A percentile compares a stretch with the other conserved stretches of the same genome.
Conservation (phyloP, 2,888 invertebrate species). For the Pomacea canaliculata region DNA sequence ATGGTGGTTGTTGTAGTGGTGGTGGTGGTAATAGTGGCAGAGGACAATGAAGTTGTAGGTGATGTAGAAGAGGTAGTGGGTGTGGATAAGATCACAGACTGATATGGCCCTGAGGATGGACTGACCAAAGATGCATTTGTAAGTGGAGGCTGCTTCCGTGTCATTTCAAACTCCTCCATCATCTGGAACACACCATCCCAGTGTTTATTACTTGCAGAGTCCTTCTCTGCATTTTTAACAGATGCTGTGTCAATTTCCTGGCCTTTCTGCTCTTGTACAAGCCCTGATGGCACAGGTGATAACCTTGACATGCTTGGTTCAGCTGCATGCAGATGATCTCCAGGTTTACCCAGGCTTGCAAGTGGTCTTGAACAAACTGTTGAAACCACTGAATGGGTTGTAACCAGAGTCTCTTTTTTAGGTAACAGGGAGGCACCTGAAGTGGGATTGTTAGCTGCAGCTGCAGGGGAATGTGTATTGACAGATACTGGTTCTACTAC, state of each 20-base stretch:
- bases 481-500: background rate
- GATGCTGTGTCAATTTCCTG: background rate
- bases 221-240: background rate
- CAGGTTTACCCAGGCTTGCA: too few species aligned
- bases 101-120: too few species aligned
- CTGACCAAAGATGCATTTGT: background rate
- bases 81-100: constrained; percentile 1
- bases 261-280: background rate
- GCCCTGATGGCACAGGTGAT: too few species aligned
- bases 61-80: background rate
- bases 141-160: background rate
- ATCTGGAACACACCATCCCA: constrained; percentile 5
- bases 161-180: constrained; percentile 7
- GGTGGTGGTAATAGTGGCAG: constrained; percentile 7
- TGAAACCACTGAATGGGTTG: background rate
- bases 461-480: background rate
- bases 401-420: background rate
- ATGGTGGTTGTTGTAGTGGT: constrained; percentile 7
- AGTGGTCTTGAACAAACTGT: background rate
- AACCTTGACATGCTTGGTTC: too few species aligned
- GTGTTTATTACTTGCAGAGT: background rate
- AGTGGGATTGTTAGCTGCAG: background rate
- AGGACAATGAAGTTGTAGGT: constrained; percentile 18
- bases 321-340: too few species aligned
- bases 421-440: background rate